Evolutionary conservation across 2,797 vertebrate species (phyloP), one percentile per base, ranked within the genome.

Genomic region (Anomalospiza imberbis): DNA sequence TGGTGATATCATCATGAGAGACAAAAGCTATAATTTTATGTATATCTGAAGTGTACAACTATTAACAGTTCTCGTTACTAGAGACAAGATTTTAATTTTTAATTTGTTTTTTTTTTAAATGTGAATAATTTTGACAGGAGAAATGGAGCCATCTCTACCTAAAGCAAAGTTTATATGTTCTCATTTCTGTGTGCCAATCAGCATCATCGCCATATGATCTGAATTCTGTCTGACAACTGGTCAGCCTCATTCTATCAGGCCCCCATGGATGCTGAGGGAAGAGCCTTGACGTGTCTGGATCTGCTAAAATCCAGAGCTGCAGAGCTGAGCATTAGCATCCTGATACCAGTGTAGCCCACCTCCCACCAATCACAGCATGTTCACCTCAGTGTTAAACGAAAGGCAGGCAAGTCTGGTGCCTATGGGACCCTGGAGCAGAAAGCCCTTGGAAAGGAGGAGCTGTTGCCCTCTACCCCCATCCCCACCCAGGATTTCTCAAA

Each of bases 1-100:
- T 78, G n/a, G 9, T 83, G 58, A 95, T 92, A 93, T 83, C 54
- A 85, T n/a, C 25, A 28, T 19, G n/a, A 75, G 68, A 95, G 79
- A 89, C 58, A 91, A 74, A 95, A 85, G 32, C n/a, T 61, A 5
- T 50, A 25, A 77, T 85, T 89, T 75, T 31, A 67, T 48, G 11
- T 7, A 53, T 18, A 40, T 50, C 7, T 14, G 40, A 89, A 85
- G 26, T 13, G 50, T 22, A 54, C n/a, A 78, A 29, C 22, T 68
- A 21, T 65, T 87, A 89, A 44, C 47, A 28, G 17, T 40, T 73
- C 15, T 74, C 13, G 8, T 42, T 71, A 50, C 20, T 24, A 36
- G 8, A 53, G 38, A 34, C 7, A 44, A 83, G 13, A 74, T 63
- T 61, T 62, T 10, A 47, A 11, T 47, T 62, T 65, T 31, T 25